A percentile compares a stretch with the other conserved stretches of the same genome.
Evolutionary conservation across 1,140 invertebrate species (phyloP).

Genomic region (Dendroctonus ponderosae): DNA sequence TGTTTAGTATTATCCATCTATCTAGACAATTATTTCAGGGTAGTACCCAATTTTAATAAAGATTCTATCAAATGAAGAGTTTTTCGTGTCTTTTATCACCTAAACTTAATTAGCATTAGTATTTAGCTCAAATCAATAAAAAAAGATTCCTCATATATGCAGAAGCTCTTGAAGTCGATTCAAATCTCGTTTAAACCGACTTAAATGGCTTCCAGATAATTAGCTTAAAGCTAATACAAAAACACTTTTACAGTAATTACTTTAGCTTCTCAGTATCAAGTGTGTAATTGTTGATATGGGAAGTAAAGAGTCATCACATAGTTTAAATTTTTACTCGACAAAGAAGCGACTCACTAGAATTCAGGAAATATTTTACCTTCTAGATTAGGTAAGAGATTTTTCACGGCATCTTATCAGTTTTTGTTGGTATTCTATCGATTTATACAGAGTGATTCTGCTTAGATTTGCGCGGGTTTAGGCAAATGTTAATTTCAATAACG

Average conservation of each 20-base stretch:
- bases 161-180: constrained; percentile 11
- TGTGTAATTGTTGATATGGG: constrained; percentile 28
- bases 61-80: too few relatives aligned
- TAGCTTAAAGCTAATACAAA: constrained; percentile 28
- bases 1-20: too few relatives aligned
- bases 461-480: too few relatives aligned
- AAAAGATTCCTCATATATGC: background rate
- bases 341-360: constrained; percentile 9
- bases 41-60: too few relatives aligned
- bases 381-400: constrained; percentile 14
- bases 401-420: too few relatives aligned
- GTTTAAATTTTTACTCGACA: constrained; percentile 15
- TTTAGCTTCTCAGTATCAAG: constrained; percentile 23
- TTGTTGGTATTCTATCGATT: too few relatives aligned
- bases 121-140: too few relatives aligned
- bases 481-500: too few relatives aligned
- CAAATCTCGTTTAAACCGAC: constrained; percentile 28
- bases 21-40: too few relatives aligned
- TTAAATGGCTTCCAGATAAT: constrained; percentile 33
- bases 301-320: constrained; percentile 27
- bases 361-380: constrained; percentile 17
- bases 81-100: too few relatives aligned
- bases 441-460: too few relatives aligned
- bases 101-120: too few relatives aligned
- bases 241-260: constrained; percentile 27